A percentile compares a stretch with the other conserved stretches of the same genome.
These are phyloP conservation scores for Synanceia verrucosa DNA, from an alignment of 2,797 vertebrate species.

Conservation along the genomic window DNA sequence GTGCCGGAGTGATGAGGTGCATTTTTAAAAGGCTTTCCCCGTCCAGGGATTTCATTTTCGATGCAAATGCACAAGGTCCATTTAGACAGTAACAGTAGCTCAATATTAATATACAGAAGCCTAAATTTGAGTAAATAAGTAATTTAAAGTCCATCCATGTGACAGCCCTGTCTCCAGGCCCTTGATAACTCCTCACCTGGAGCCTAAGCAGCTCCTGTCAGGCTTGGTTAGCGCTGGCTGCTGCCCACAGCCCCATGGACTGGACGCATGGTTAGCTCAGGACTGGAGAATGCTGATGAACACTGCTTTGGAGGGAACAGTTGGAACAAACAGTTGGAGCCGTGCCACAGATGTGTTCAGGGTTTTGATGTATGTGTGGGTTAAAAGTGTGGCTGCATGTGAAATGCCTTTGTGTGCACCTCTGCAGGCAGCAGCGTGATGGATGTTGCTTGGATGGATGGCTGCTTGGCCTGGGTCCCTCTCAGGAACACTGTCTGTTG, in stretches of 20 bases:
- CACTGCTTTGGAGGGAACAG: conserved; percentile 56
- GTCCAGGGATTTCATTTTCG: conserved; percentile 20
- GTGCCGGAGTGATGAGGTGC: conserved; percentile 25
- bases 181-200: conserved; percentile 65
- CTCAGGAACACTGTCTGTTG: conserved; percentile 38
- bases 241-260: conserved; percentile 68
- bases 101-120: conserved; percentile 14
- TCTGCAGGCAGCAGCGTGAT: conserved; percentile 45
- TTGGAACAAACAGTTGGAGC: conserved; percentile 57
- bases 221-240: conserved; percentile 72
- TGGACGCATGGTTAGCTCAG: conserved; percentile 65
- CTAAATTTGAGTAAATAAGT: conserved; percentile 16
- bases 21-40: conserved; percentile 29
- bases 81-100: conserved; percentile 8
- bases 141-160: conserved; percentile 43
- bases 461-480: conserved; percentile 13
- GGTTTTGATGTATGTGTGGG: conserved; percentile 19
- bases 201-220: conserved; percentile 72
- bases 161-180: conserved; percentile 47
- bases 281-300: conserved; percentile 65
- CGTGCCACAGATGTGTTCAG: conserved; percentile 41
- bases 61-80: background rate
- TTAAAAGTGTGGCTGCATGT: conserved; percentile 25
- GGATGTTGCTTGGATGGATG: conserved; percentile 46
- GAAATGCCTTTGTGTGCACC: conserved; percentile 7